A percentile compares a stretch with the other conserved stretches of the same genome.
Conservation (phyloP, 1,140 invertebrate species). For the Drosophila tropicalis region DNA sequence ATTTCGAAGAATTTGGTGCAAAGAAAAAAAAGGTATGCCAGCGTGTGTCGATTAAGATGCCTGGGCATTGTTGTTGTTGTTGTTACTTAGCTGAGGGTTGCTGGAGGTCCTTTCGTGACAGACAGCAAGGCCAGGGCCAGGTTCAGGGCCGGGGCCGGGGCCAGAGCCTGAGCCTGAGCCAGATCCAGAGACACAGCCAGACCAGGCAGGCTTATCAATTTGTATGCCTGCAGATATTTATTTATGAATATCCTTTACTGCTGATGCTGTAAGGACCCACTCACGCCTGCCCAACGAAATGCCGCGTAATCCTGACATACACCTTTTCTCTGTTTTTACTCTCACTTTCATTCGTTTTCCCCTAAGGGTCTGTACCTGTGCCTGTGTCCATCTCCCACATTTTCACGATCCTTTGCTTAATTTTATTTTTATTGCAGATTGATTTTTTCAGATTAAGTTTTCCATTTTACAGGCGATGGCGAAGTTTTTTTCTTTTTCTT, state of each 20-base stretch:
- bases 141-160: constrained; percentile 3
- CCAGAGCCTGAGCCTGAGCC: constrained; percentile 1
- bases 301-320: constrained; percentile 76
- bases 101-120: constrained; percentile 48
- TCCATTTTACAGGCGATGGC: constrained; percentile 44
- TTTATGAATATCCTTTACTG: constrained; percentile 77
- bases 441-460: constrained; percentile 80
- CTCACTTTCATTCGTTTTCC: not conserved
- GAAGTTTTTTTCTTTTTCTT: constrained; percentile 24
- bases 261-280: constrained; percentile 27
- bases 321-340: constrained; percentile 54
- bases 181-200: not conserved
- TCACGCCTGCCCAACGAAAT: constrained; percentile 51
- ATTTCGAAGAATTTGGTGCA: constrained; percentile 50
- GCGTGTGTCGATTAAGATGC: constrained; percentile 77
- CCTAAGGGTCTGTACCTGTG: not conserved
- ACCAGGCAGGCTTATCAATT: constrained; percentile 71
- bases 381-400: constrained; percentile 38
- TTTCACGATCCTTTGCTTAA: constrained; percentile 64
- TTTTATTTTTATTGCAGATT: constrained; percentile 82
- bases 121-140: constrained; percentile 38
- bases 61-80: constrained; percentile 37
- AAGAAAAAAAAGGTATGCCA: constrained; percentile 61
- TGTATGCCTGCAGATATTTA: constrained; percentile 80
- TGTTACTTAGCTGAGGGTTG: constrained; percentile 45